Evolutionary conservation across 1,140 invertebrate genomes (phyloP).

Genomic region (Drosophila paulistorum): DNA sequence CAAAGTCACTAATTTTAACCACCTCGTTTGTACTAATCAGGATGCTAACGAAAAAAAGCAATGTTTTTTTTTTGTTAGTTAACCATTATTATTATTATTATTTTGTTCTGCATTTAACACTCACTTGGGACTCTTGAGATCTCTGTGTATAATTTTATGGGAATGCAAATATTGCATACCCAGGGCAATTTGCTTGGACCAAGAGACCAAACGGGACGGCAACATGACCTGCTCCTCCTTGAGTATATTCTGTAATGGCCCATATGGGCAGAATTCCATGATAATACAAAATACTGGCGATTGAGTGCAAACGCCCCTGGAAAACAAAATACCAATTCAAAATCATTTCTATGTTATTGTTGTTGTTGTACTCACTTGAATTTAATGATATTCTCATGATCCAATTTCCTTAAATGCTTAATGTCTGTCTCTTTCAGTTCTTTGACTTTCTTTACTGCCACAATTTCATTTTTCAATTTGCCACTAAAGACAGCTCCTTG

Average conservation of each 20-base stretch:
- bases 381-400: slow-evolving; percentile 98
- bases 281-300: slow-evolving; percentile 97
- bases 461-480: slow-evolving; percentile 90
- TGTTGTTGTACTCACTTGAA: slow-evolving; percentile 88
- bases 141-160: slow-evolving; percentile 98
- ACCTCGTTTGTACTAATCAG: slow-evolving; percentile 94
- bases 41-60: slow-evolving; percentile 86
- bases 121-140: slow-evolving; percentile 98
- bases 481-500: slow-evolving; percentile 98
- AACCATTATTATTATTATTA: no score
- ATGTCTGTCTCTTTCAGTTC: slow-evolving; percentile 98
- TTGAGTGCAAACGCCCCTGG: slow-evolving; percentile 95
- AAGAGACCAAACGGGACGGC: slow-evolving; percentile 92
- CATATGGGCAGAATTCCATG: slow-evolving; percentile 99
- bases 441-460: slow-evolving; percentile 98
- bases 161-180: slow-evolving; percentile 98
- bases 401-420: slow-evolving; percentile 95
- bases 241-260: slow-evolving; percentile 95
- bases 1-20: slow-evolving; percentile 99
- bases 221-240: slow-evolving; percentile 91
- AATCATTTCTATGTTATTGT: not conserved
- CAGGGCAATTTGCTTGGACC: slow-evolving; percentile 97
- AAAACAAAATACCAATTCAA: no score
- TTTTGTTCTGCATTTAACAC: slow-evolving; percentile 70
- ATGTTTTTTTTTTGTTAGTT: no score